Base-by-base conservation (phyloP, 2,797 vertebrate genomes). In the Taeniopygia guttata region DNA sequence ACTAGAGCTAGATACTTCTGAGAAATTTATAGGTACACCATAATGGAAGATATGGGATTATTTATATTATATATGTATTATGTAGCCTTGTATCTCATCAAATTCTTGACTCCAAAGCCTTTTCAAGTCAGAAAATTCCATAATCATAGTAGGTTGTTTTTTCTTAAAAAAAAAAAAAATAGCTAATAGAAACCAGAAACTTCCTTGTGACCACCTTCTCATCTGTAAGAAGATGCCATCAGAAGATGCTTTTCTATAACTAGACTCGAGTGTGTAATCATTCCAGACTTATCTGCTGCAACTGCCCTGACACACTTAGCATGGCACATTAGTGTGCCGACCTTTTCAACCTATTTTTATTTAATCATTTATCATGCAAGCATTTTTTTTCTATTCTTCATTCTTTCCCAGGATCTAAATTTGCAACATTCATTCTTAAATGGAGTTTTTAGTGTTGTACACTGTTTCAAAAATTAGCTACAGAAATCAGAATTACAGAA, bases 381-480 rank as follows among this genome's bases (percentile, higher is more conserved):
- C 12, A 19, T 23, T 72, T 87, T 90, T 58, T 76, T 58, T 6
- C 16, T 42, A 1, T 19, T 88, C 12, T 52, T 58, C 6, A 22
- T 69, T 64, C 6, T 42, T 40, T 89, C 51, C 13, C 21, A 46
- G 14, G 9, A 40, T 62, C 17, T 62, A 64, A 43, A 62, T 75
- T 43, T 58, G 32, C 32, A 90, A 42, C 8, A 27, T 82, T 54
- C 8, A 29, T 56, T 82, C 40, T 12, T 13, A 54, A 93, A 48
- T 12, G 4, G 11, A 54, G 19, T 10, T 62, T 70, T 59, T 62
- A 43, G 42, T 16, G 26, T 7, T 0, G 0, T 32, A 54, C 0
- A 2, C 4, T 0, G 1, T 49, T 72, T 84, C 40, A 66, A 86
- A 63, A 90, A 38, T 48, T 75, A 40, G 17, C 3, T 23, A 46